phyloP scores from a whole-genome alignment of 2,888 invertebrate species.

The Hipparchia sbordonii region DNA sequence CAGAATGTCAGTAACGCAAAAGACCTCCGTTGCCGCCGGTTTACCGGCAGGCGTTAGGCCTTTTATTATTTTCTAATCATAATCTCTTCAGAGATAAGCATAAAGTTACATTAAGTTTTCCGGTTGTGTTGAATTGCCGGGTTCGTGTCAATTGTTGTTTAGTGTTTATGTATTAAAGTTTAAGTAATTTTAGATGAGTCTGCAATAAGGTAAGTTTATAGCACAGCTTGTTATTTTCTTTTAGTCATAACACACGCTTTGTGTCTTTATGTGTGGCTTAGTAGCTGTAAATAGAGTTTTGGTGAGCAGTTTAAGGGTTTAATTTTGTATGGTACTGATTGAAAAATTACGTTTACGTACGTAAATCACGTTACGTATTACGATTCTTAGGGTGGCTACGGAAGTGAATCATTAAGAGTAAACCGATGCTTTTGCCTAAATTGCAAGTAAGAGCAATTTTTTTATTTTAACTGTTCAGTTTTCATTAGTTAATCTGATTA shows the following conservation, averaged over 20 bases:
- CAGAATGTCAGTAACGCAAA: constrained; percentile 70
- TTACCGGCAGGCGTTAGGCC: constrained; percentile 59
- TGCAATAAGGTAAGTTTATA: constrained; percentile 48
- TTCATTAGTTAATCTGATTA: too few relatives aligned
- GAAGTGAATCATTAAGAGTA: background rate
- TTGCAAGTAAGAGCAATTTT: background rate
- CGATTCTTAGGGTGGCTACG: constrained; percentile 22
- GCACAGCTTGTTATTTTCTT: constrained; percentile 39
- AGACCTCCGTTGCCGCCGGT: constrained; percentile 61
- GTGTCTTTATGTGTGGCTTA: constrained; percentile 17
- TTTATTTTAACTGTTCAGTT: too few relatives aligned
- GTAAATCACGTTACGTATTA: background rate
- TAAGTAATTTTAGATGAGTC: constrained; percentile 57
- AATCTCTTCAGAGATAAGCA: constrained; percentile 50
- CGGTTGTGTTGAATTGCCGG: constrained; percentile 34
- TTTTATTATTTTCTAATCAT: constrained; percentile 47
- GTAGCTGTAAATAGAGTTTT: constrained; percentile 22
- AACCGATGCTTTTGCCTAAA: constrained; percentile 13
- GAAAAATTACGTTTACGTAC: background rate
- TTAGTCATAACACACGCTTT: constrained; percentile 20
- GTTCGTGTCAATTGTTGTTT: constrained; percentile 69
- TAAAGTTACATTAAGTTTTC: constrained; percentile 50
- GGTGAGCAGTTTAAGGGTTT: constrained; percentile 14
- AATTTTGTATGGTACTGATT: constrained; percentile 16
- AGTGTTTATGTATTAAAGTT: constrained; percentile 58